A percentile compares a stretch with the other conserved stretches of the same genome.
phyloP scores from a whole-genome alignment of 2,888 invertebrate genomes.

The Volucella inanis region DNA sequence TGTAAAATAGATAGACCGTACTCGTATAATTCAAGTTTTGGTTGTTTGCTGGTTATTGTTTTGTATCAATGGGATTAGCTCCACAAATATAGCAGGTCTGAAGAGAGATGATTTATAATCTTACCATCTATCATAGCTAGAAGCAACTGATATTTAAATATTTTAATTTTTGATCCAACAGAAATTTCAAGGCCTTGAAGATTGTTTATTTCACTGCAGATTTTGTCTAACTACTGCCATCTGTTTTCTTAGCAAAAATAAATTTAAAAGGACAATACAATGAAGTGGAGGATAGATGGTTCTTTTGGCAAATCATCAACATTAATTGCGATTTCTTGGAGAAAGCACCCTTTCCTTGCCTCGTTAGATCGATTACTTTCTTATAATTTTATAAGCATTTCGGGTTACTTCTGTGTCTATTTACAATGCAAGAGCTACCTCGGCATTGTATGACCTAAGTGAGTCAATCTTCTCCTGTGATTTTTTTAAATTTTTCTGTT shows the following conservation, averaged over 20 bases:
- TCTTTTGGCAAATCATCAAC: too few relatives aligned
- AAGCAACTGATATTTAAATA: constrained; percentile 7
- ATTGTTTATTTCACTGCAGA: constrained; percentile 5
- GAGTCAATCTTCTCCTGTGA: neutral
- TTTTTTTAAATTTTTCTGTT: constrained; percentile 10
- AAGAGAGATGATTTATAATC: neutral
- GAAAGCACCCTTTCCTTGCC: too few relatives aligned
- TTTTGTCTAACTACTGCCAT: neutral
- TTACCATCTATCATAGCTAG: constrained; percentile 20
- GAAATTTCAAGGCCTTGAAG: constrained; percentile 5
- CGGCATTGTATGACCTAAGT: too few relatives aligned
- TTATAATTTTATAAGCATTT: too few relatives aligned
- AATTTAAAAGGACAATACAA: constrained; percentile 8
- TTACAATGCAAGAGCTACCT: too few relatives aligned
- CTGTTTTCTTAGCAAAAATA: constrained; percentile 15
- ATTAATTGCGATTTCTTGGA: too few relatives aligned
- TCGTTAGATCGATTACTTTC: neutral
- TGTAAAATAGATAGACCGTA: neutral
- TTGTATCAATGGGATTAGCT: neutral
- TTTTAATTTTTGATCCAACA: constrained; percentile 24
- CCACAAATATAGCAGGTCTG: constrained; percentile 16
- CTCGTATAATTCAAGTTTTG: neutral
- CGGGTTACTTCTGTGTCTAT: too few relatives aligned
- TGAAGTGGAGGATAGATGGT: constrained; percentile 5
- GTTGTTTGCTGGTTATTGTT: neutral